Evolutionary conservation across 2,113 vertebrate genomes (phyloP).

Genomic region (Eubucco bourcierii): DNA sequence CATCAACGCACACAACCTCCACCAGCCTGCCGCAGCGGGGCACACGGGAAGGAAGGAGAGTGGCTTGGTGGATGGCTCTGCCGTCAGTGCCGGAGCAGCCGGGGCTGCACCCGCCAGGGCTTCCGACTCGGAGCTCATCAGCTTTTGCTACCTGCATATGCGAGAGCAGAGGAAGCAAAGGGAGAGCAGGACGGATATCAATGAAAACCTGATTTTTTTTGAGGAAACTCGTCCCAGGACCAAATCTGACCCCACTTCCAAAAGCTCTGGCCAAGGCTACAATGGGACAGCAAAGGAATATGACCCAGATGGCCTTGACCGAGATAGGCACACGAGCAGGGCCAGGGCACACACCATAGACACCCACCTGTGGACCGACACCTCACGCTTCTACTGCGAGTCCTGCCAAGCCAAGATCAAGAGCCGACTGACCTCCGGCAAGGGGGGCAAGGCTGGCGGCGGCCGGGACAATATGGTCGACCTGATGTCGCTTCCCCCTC

Average conservation of each 20-base stretch:
- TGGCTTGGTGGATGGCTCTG: constrained; percentile 82
- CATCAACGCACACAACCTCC: constrained; percentile 86
- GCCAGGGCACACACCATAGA: constrained; percentile 87
- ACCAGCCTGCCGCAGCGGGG: constrained; percentile 78
- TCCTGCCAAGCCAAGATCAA: constrained; percentile 91
- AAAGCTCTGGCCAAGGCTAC: constrained; percentile 85
- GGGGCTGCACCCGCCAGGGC: constrained; percentile 74
- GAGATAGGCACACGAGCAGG: constrained; percentile 79
- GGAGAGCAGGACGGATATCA: constrained; percentile 86
- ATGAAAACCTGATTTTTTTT: constrained; percentile 93
- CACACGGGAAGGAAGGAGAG: constrained; percentile 87
- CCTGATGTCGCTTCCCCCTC: constrained; percentile 91
- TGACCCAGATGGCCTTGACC: constrained; percentile 67
- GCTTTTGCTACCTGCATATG: constrained; percentile 95
- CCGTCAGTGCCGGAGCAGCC: constrained; percentile 74
- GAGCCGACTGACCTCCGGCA: constrained; percentile 69
- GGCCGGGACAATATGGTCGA: constrained; percentile 89
- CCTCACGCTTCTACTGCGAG: constrained; percentile 86
- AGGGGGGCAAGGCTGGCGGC: constrained; percentile 58
- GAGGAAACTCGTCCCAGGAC: constrained; percentile 88
- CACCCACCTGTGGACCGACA: constrained; percentile 76
- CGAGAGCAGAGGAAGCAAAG: constrained; percentile 90
- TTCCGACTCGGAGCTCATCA: constrained; percentile 88
- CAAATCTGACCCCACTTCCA: constrained; percentile 93
- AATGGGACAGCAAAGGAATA: constrained; percentile 55